Percentiles rank a stretch among this genome's conserved stretches.
These are phyloP conservation scores for Mactromeris polynyma DNA, from an alignment of 2,888 invertebrate genomes.

Conservation along the genomic window DNA sequence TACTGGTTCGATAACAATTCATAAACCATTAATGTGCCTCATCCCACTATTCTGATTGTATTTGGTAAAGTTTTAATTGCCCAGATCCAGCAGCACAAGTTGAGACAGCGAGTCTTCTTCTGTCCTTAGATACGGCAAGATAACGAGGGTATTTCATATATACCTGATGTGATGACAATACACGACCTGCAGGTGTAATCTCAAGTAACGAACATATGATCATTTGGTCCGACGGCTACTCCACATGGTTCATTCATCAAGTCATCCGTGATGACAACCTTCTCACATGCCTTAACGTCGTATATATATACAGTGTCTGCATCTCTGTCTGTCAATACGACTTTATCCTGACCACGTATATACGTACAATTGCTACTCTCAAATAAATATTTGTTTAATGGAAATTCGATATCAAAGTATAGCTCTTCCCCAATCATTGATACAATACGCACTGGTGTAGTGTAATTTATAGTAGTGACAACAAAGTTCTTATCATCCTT, in stretches of 20 bases:
- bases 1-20: no score
- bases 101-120: no score
- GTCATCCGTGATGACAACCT: slow-evolving; percentile 7
- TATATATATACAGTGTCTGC: slow-evolving; percentile 28
- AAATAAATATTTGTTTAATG: background rate
- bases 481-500: slow-evolving; percentile 16
- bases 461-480: background rate
- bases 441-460: slow-evolving; percentile 20
- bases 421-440: slow-evolving; percentile 16
- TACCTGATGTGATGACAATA: no score
- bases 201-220: background rate
- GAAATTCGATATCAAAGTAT: slow-evolving; percentile 23
- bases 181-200: background rate
- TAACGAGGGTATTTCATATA: no score
- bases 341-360: slow-evolving; percentile 1
- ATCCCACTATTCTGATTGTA: no score
- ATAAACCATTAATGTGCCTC: no score
- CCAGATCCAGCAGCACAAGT: no score
- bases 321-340: slow-evolving; percentile 17
- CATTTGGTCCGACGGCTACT: background rate
- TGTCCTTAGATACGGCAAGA: no score
- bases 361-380: slow-evolving; percentile 11
- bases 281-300: slow-evolving; percentile 3
- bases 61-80: no score
- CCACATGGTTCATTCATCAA: slow-evolving; percentile 8